Percentiles rank a stretch among this genome's conserved stretches.
Conservation (phyloP, 2,888 invertebrate genomes). For the Beris chalybata region DNA sequence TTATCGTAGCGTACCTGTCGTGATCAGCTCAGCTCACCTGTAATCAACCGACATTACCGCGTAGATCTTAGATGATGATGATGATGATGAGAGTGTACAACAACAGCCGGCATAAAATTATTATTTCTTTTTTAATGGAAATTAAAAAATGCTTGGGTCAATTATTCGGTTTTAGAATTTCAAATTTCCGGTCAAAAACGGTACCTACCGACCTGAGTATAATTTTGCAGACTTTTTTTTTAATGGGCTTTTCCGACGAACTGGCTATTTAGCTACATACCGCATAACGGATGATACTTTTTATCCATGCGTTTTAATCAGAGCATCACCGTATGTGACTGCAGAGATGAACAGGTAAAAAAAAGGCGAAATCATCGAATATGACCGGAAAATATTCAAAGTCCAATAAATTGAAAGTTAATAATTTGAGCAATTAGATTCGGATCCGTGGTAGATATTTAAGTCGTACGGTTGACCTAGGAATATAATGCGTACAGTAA, state of each 20-base stretch:
- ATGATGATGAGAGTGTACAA: neutral
- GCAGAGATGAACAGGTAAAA: neutral
- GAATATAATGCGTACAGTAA: too few species aligned
- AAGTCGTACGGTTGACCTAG: too few species aligned
- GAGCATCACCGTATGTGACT: neutral
- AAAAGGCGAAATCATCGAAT: too few species aligned
- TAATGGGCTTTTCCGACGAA: neutral
- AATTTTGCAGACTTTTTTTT: constrained; percentile 4
- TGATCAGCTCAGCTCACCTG: neutral
- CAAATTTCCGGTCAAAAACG: constrained; percentile 15
- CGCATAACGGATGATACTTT: neutral
- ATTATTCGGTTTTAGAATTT: constrained; percentile 6
- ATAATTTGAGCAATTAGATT: too few species aligned
- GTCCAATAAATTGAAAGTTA: too few species aligned
- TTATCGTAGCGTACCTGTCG: constrained; percentile 14
- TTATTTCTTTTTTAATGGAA: too few species aligned
- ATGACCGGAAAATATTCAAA: too few species aligned
- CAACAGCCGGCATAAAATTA: neutral
- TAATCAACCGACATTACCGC: constrained; percentile 1
- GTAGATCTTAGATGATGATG: neutral
- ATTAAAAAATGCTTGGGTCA: constrained; percentile 14
- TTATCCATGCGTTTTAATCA: neutral
- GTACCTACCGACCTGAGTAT: neutral
- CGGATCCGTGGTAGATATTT: too few species aligned
- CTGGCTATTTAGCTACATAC: neutral